A percentile compares a stretch with the other conserved stretches of the same genome.
Conservation (phyloP, 1,140 invertebrate genomes). For the Trichogramma pretiosum region DNA sequence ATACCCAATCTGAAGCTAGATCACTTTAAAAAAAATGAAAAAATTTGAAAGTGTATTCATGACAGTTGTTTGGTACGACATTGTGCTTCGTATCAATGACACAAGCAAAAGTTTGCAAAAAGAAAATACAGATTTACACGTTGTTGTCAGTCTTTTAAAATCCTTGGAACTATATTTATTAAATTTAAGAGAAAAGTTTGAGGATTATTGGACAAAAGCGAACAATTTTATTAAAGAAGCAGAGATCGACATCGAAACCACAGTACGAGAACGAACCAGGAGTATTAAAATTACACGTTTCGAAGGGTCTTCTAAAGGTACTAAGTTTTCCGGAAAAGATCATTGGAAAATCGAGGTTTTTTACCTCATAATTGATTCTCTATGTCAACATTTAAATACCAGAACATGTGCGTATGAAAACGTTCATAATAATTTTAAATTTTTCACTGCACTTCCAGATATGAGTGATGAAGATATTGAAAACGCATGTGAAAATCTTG, state of each 20-base stretch:
- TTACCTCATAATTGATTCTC: too few relatives aligned
- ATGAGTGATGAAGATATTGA: too few relatives aligned
- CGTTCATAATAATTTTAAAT: too few relatives aligned
- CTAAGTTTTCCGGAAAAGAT: background rate
- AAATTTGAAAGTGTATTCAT: background rate
- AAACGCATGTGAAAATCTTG: too few relatives aligned
- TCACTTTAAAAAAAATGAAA: background rate
- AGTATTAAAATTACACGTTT: background rate
- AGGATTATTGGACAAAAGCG: background rate
- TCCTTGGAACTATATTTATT: constrained; percentile 1
- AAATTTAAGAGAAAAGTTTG: background rate
- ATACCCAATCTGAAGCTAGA: constrained; percentile 12
- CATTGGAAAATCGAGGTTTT: background rate
- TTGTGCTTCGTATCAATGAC: background rate
- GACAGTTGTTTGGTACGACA: background rate
- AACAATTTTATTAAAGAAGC: background rate
- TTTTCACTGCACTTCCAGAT: too few relatives aligned
- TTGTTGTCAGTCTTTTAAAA: background rate
- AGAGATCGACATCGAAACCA: background rate
- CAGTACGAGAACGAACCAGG: background rate
- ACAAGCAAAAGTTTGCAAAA: background rate
- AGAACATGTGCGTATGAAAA: too few relatives aligned
- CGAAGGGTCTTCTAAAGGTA: background rate
- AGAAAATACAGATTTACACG: background rate
- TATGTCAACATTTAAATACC: too few relatives aligned